Conservation (phyloP, 2,113 vertebrate species). For the Gadus macrocephalus region DNA sequence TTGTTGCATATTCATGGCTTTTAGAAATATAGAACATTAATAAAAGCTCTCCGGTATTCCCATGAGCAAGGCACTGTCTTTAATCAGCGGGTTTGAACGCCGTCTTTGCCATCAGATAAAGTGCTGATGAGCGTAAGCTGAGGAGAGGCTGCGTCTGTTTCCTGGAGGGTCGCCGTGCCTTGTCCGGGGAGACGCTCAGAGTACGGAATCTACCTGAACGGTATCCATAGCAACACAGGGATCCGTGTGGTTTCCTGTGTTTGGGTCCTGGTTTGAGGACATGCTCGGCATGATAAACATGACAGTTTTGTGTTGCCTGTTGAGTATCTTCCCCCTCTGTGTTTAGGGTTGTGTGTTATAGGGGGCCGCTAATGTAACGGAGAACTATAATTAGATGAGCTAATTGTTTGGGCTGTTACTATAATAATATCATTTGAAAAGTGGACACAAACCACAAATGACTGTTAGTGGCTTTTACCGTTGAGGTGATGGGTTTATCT, state of each 20-base stretch:
- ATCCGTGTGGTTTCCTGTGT: constrained; percentile 21
- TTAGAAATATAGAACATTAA: background rate
- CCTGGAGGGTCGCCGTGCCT: constrained; percentile 7
- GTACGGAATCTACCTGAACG: constrained; percentile 38
- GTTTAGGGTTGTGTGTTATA: background rate
- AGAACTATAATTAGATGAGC: too few species aligned
- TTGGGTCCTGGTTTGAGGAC: constrained; percentile 30
- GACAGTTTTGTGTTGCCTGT: background rate
- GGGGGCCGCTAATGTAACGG: too few species aligned
- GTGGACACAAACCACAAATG: too few species aligned
- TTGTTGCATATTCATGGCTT: too few species aligned
- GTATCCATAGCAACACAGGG: constrained; percentile 63
- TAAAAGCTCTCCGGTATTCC: background rate
- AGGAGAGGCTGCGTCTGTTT: constrained; percentile 17
- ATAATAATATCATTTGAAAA: too few species aligned
- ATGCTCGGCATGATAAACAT: constrained; percentile 19
- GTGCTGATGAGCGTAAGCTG: constrained; percentile 22
- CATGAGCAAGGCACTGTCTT: too few species aligned
- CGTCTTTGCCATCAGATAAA: background rate
- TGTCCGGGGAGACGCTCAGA: constrained; percentile 11
- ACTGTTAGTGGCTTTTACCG: too few species aligned
- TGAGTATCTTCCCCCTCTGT: background rate
- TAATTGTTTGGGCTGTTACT: too few species aligned
- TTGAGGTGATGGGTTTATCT: too few species aligned
- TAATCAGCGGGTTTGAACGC: too few species aligned